Percentiles rank a stretch among this genome's conserved stretches.
Evolutionary conservation across 2,888 invertebrate genomes (phyloP).

Genomic region (Lottia gigantea): DNA sequence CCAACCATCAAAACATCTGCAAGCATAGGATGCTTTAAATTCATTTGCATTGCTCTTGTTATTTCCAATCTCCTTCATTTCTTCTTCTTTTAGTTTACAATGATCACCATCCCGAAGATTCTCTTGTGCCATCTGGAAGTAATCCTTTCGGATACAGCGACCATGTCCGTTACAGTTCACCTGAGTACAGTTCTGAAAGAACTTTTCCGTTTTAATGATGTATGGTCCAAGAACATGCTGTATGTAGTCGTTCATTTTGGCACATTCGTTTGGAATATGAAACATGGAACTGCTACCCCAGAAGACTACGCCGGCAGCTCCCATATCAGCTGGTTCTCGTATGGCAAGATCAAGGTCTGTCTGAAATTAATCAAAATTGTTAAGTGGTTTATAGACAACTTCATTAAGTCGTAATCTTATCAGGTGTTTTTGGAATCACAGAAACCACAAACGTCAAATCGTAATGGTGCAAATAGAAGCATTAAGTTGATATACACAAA

Average conservation of each 20-base stretch:
- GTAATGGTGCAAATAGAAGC: too few relatives aligned
- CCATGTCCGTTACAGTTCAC: conserved; percentile 38
- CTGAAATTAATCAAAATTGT: conserved; percentile 31
- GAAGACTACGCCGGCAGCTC: conserved; percentile 48
- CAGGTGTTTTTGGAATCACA: too few relatives aligned
- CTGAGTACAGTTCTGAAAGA: conserved; percentile 29
- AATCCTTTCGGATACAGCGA: conserved; percentile 37
- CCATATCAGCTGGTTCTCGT: conserved; percentile 43
- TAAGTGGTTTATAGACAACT: too few relatives aligned
- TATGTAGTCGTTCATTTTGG: conserved; percentile 37
- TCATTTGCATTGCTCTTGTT: background rate
- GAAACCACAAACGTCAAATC: too few relatives aligned
- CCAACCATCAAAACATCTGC: conserved; percentile 2
- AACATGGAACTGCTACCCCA: conserved; percentile 48
- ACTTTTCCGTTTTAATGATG: conserved; percentile 36
- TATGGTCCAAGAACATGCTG: conserved; percentile 47
- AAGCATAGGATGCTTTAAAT: background rate
- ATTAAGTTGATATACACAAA: too few relatives aligned
- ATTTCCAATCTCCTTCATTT: too few relatives aligned
- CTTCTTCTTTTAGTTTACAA: too few relatives aligned
- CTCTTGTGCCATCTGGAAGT: conserved; percentile 25
- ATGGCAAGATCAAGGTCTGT: conserved; percentile 45
- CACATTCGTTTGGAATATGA: conserved; percentile 37
- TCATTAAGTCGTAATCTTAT: too few relatives aligned
- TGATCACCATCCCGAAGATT: conserved; percentile 19